phyloP scores from a whole-genome alignment of 1,140 invertebrate species.

The Brachionus paranguensis region DNA sequence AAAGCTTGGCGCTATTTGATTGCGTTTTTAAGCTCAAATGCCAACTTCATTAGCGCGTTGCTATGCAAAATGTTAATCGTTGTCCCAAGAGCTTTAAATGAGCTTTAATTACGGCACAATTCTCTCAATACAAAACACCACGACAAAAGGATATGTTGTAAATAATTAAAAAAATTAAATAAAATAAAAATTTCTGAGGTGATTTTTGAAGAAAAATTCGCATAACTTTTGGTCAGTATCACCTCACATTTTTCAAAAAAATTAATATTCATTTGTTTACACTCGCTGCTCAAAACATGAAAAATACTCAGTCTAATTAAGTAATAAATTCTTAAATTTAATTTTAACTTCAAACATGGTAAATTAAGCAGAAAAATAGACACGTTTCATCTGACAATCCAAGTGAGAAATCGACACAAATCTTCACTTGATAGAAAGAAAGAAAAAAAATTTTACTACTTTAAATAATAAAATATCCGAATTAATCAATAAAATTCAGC shows the following conservation, averaged over 20 bases:
- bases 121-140: too few relatives aligned
- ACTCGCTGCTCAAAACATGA: not conserved
- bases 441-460: not conserved
- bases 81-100: too few relatives aligned
- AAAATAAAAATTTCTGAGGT: not conserved
- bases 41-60: too few relatives aligned
- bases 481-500: not conserved
- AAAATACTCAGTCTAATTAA: not conserved
- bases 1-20: too few relatives aligned
- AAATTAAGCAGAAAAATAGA: slow-evolving; percentile 5
- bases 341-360: not conserved
- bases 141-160: too few relatives aligned
- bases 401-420: slow-evolving; percentile 19
- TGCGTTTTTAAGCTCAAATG: too few relatives aligned
- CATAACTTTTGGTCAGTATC: too few relatives aligned
- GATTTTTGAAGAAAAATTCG: not conserved
- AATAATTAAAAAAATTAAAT: too few relatives aligned
- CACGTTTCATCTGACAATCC: not conserved
- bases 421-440: not conserved
- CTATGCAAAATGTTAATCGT: too few relatives aligned
- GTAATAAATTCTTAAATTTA: slow-evolving; percentile 16
- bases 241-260: not conserved
- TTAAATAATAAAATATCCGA: not conserved
- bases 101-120: too few relatives aligned
- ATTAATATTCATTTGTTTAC: not conserved